phyloP scores from a whole-genome alignment of 1,140 invertebrate species.

The Drosophila parvula region DNA sequence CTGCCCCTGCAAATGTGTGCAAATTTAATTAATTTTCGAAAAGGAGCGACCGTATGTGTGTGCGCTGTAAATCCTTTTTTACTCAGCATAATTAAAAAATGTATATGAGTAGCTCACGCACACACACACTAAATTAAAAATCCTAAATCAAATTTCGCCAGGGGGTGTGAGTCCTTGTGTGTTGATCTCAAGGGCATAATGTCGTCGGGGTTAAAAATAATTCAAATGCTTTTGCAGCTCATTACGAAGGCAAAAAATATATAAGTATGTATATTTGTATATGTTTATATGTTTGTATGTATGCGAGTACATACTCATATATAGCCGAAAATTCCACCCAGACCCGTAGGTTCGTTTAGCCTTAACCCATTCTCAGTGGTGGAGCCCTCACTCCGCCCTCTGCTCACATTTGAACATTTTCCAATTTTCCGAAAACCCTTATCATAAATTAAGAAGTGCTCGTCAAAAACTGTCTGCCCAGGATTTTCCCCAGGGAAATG shows the following conservation, averaged over 20 bases:
- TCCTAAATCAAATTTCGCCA: conserved; percentile 82
- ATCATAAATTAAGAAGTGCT: conserved; percentile 84
- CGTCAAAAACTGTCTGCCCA: conserved; percentile 80
- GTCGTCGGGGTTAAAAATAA: conserved; percentile 84
- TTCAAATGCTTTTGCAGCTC: conserved; percentile 82
- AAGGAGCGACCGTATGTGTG: conserved; percentile 46
- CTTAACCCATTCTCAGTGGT: conserved; percentile 41
- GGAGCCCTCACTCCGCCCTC: neutral
- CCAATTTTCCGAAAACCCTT: conserved; percentile 83
- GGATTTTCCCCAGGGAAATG: conserved; percentile 41
- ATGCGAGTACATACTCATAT: neutral
- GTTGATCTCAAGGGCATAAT: conserved; percentile 83
- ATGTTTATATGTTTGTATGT: too few species aligned
- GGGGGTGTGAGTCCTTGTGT: conserved; percentile 33
- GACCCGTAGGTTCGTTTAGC: conserved; percentile 71
- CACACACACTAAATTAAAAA: conserved; percentile 78
- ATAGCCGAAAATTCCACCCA: conserved; percentile 44
- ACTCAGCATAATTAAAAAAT: conserved; percentile 84
- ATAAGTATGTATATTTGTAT: neutral
- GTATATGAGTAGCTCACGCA: conserved; percentile 75
- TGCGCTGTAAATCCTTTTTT: conserved; percentile 76
- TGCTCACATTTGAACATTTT: conserved; percentile 76
- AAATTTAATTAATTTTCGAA: conserved; percentile 82
- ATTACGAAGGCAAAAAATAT: conserved; percentile 65
- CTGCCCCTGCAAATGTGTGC: conserved; percentile 76